Evolutionary conservation across 2,797 vertebrate species (phyloP).

Genomic region (Rhodeus uyekii): DNA sequence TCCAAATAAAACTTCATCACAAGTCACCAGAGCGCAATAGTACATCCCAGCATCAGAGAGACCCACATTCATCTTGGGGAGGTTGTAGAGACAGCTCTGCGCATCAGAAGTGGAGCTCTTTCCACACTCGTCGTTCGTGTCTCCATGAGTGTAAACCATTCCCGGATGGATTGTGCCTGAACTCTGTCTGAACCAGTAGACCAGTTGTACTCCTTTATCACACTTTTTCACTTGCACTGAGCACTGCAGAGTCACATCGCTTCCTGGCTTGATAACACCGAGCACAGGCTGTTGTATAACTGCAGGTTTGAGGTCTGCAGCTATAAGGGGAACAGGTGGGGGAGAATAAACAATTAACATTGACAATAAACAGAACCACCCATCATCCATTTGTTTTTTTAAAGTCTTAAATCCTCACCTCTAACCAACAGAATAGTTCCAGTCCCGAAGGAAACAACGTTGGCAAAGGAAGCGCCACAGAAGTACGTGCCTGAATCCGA

Average conservation of each 20-base stretch:
- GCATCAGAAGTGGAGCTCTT: neutral
- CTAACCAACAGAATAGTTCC: conserved; percentile 32
- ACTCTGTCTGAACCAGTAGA: conserved; percentile 51
- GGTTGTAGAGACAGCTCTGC: conserved; percentile 27
- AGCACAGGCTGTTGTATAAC: conserved; percentile 24
- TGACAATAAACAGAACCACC: neutral
- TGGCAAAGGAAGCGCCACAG: conserved; percentile 10
- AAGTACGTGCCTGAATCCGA: conserved; percentile 28
- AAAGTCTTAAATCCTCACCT: conserved; percentile 19
- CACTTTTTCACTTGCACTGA: conserved; percentile 9
- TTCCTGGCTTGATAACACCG: conserved; percentile 34
- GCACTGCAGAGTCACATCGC: conserved; percentile 48
- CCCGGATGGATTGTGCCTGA: conserved; percentile 39
- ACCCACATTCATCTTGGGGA: conserved; percentile 26
- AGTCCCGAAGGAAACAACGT: conserved; percentile 5
- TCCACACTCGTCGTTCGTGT: conserved; percentile 33
- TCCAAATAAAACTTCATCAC: conserved; percentile 46
- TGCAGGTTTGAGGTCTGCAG: conserved; percentile 2
- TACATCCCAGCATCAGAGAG: conserved; percentile 41
- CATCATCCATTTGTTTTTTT: neutral
- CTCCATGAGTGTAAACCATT: conserved; percentile 45
- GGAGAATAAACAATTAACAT: too few species aligned
- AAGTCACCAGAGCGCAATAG: conserved; percentile 45
- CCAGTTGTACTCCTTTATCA: conserved; percentile 44
- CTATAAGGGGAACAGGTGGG: neutral